Evolutionary conservation across 1,140 invertebrate species (phyloP), one percentile per base, ranked within the genome.

Genomic region (Armadillidium nasatum): DNA sequence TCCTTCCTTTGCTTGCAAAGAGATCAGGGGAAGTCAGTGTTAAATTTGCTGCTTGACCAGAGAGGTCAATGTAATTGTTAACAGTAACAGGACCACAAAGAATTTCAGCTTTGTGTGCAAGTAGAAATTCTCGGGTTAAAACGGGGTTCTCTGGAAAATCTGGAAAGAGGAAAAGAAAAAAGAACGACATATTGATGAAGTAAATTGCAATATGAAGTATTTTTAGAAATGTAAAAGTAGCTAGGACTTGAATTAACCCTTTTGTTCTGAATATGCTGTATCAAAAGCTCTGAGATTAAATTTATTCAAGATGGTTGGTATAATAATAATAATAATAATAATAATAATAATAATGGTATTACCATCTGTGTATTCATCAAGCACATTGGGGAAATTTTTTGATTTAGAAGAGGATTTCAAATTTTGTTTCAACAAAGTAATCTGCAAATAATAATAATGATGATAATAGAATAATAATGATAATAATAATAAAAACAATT

Each of bases 11-110:
- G 54, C 77, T 76, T 9, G 77, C 75, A 77, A 95, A 91, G 13
- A 97, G 85, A 81, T 92, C 90, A 0, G 94, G 93, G 82, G 94
- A 95, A 0, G 94, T 93, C 15, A 96, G 86, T 15, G 93, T 94
- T 7, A 95, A 88, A 22, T 90, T 90, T 11, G 94, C 94, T 43
- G 90, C 89, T 82, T 92, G 90, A 82, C 93, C 93, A 0, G 92
- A 93, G 67, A 95, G 83, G 85, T 96, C 94, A 76, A 96, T 87
- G 79, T 91, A 92, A 0, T 90, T 89, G 10, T 90, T 88, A 4
- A 96, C 85, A 82, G 91, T 89, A 0, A 96, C 88, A 10, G 95
- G 95, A 3, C 94, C 95, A 75, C 93, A 94, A 10, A 96, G 84
- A 73, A 96, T 91, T 83, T 96, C 94, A 0, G 92, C 93, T 85